Evolutionary conservation across 2,888 invertebrate species (phyloP), one percentile per base, ranked within the genome.

Genomic region (Chaetoderma sp.): DNA sequence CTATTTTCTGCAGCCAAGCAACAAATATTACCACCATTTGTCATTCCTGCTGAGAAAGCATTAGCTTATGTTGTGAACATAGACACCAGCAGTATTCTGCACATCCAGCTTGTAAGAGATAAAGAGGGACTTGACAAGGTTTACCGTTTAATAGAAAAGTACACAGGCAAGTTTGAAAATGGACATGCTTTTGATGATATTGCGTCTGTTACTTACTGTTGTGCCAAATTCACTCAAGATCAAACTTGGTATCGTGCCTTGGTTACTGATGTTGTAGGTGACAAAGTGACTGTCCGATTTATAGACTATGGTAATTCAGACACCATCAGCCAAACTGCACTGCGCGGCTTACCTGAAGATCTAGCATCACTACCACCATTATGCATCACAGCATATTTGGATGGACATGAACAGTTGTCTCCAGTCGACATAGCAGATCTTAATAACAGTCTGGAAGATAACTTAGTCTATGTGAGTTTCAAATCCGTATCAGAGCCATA

Each of bases 241-340:
- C 87, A 87, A 0, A 79, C 86, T 21, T 92, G 92, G 93, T 93
- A 93, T 81, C 88, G 94, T 67, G 92, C 88, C 1, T 77, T 88
- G 10, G 88, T 93, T 25, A 77, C 78, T 10, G 88, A 90, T 47
- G 79, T 89, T 1, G 81, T 86, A 18, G 85, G 83, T 1, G 75
- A 82, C 2, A 86, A 74, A 78, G 89, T 90, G 30, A 85, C 88
- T 54, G 89, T 92, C 32, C 83, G 86, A 67, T 88, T 90, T 64
- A 89, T 92, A 0, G 93, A 93, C 86, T 86, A 84, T 75, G 93
- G 93, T 36, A 83, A 83, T 54, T 78, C 73, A 16, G 83, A 88
- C 54, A 81, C 27, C 16, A 49, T 67, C n/a, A 49, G 58, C 39
- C 3, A 42, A 5, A 42, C n/a, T n/a, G 42, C n/a, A 42, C 4